Percentiles rank a stretch among this genome's conserved stretches.
Conservation (phyloP, 1,140 invertebrate genomes). For the Drosophila pallidifrons region DNA sequence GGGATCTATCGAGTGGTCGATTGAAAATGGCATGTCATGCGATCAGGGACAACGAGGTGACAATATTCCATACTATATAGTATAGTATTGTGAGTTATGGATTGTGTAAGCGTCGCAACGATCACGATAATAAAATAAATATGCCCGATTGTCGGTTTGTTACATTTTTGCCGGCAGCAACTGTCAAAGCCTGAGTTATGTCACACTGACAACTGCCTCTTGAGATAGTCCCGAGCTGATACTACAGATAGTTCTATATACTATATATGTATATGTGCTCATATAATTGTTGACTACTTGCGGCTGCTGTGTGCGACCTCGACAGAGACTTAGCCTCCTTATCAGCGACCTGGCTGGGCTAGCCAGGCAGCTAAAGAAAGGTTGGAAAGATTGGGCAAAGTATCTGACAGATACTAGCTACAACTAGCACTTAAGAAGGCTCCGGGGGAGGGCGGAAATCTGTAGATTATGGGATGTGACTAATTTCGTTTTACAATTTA, state of each 20-base stretch:
- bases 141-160: slow-evolving; percentile 5
- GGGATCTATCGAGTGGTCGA: background rate
- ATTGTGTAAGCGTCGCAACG: slow-evolving; percentile 31
- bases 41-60: slow-evolving; percentile 23
- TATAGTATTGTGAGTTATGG: slow-evolving; percentile 19
- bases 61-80: background rate
- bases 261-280: background rate
- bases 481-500: slow-evolving; percentile 44
- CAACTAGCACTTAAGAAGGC: background rate
- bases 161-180: slow-evolving; percentile 27
- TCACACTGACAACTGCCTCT: slow-evolving; percentile 7
- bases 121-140: slow-evolving; percentile 26
- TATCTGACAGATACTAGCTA: slow-evolving; percentile 28
- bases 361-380: background rate
- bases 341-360: slow-evolving; percentile 18
- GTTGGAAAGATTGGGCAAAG: background rate
- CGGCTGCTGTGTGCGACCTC: slow-evolving; percentile 29
- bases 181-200: slow-evolving; percentile 37
- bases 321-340: slow-evolving; percentile 20
- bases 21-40: background rate
- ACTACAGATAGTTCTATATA: background rate
- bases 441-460: background rate
- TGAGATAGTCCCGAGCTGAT: slow-evolving; percentile 1
- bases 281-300: slow-evolving; percentile 4
- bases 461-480: slow-evolving; percentile 27